Base-by-base conservation (phyloP, 2,888 invertebrate species). In the Cantharis rustica region DNA sequence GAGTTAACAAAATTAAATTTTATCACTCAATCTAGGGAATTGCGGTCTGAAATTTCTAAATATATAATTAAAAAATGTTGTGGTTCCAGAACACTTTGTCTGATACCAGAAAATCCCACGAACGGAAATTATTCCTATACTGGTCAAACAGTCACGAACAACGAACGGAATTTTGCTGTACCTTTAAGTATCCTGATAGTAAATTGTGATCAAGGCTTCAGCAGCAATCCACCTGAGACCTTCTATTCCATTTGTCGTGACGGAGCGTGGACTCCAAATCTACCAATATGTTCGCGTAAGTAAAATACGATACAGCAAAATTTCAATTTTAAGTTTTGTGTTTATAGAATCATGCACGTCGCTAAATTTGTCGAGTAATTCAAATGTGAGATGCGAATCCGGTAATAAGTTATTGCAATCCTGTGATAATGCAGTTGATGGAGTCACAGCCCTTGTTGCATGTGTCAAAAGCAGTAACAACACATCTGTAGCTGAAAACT, bases 381-480 rank as follows among this genome's bases (percentile, higher is more conserved):
- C 64, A 9, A 66, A 9, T 10, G 20, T 66, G 10, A 16, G 11
- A 23, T 76, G 76, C 66, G 61, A 66, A 15, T 76, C 61, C n/a
- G 26, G 68, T 1, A 64, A 68, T 17, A 71, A 20, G 13, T 64
- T 26, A 23, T 63, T 70, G 16, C 66, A 76, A 20, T 23, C 70
- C 13, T 76, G 76, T 69, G 66, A 73, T 10, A 16, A 73, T 16
- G 69, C 86, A 0, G 79, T 83, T 11, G 79, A 82, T 16, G 83
- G 82, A 13, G 81, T 84, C 23, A 68, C 73, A 2, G 81, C 84
- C 1, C 81, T 77, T 10, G 83, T 81, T 76, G 77, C 64, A 20
- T 86, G 86, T 75, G 81, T 80, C 2, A 75, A 79, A 0, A 84
- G 80, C 63, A 83, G 84, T 72, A 85, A 85, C 78, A 71, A 75